Evolutionary conservation across 2,888 invertebrate species (phyloP), one percentile per base, ranked within the genome.

Genomic region (Cephus nigrinus): DNA sequence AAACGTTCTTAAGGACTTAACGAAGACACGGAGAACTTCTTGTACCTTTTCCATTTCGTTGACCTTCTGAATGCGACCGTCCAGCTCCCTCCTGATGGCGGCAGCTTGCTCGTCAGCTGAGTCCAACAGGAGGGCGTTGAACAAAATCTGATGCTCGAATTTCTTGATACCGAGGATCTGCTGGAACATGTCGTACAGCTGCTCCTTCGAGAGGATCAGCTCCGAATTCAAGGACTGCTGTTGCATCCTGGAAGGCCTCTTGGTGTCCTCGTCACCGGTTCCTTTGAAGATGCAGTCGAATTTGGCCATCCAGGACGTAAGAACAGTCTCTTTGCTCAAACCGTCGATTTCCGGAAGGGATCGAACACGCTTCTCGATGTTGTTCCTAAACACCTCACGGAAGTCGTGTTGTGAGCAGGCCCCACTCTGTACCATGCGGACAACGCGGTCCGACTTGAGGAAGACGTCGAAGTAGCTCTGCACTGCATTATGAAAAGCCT

Each of bases 71-170:
- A 99, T 96, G 92, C 99, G 95, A 83, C 99, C 98, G 92, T 99
- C 99, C 85, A 99, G 93, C 93, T 99, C 99, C 92, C 99, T 95
- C 92, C 99, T 94, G 87, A 99, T 99, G 77, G 99, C 99, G 73
- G 99, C 99, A 82, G 99, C 99, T 93, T 99, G 99, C 92, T 99
- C 99, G 92, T 99, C 99, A 79, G 98, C 98, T 88, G 99, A 99
- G 92, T 99, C 99, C 93, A 99, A 94, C 95, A 98, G 96, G 91
- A 99, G 95, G 85, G 99, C 99, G 93, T 99, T 99, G 93, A 98
- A 99, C 80, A 99, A 94, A 88, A 99, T 95, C 93, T 99, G 99
- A 92, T 99, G 99, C 92, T 99, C 99, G 92, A 99, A 99, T 92
- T 99, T 99, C 93, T 99, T 99, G 77, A 99, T 97, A 77, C 97